These are phyloP conservation scores for Pherbina coryleti DNA, from an alignment of 2,888 invertebrate species.

Conservation along the genomic window DNA sequence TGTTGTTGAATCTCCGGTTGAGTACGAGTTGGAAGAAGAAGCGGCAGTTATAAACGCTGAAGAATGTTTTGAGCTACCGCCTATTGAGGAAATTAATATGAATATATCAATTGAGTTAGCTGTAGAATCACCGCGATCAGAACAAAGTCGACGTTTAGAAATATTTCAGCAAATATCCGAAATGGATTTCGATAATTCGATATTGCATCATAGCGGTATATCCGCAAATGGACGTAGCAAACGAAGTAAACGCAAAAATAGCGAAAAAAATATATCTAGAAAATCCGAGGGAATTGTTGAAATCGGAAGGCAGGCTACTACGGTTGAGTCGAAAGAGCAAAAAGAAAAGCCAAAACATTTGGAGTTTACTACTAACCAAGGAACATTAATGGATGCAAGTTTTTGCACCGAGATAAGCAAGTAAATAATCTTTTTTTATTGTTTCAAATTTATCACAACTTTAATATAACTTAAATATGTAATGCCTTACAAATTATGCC, in stretches of 20 bases:
- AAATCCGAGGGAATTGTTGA: constrained; percentile 63
- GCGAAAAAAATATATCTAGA: constrained; percentile 13
- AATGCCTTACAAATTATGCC: too few species aligned
- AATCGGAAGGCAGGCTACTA: constrained; percentile 58
- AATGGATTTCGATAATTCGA: constrained; percentile 79
- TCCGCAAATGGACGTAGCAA: constrained; percentile 49
- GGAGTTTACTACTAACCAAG: constrained; percentile 59
- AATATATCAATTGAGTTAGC: constrained; percentile 69
- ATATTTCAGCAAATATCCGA: constrained; percentile 80
- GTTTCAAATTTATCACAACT: neutral
- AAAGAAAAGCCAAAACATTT: constrained; percentile 36
- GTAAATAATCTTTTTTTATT: constrained; percentile 42
- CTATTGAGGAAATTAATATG: constrained; percentile 71
- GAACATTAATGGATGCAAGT: constrained; percentile 71
- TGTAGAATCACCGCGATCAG: constrained; percentile 63
- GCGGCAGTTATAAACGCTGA: constrained; percentile 75
- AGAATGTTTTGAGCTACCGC: constrained; percentile 81
- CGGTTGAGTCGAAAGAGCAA: neutral
- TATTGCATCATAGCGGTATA: constrained; percentile 75
- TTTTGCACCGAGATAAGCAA: constrained; percentile 62
- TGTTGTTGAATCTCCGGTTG: constrained; percentile 64
- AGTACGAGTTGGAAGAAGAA: constrained; percentile 69
- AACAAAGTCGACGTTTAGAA: constrained; percentile 72
- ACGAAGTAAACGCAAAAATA: constrained; percentile 43
- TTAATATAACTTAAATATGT: too few species aligned